Percentiles rank a stretch among this genome's conserved stretches.
phyloP scores from a whole-genome alignment of 2,113 vertebrate species.

The Pygoscelis antarcticus region DNA sequence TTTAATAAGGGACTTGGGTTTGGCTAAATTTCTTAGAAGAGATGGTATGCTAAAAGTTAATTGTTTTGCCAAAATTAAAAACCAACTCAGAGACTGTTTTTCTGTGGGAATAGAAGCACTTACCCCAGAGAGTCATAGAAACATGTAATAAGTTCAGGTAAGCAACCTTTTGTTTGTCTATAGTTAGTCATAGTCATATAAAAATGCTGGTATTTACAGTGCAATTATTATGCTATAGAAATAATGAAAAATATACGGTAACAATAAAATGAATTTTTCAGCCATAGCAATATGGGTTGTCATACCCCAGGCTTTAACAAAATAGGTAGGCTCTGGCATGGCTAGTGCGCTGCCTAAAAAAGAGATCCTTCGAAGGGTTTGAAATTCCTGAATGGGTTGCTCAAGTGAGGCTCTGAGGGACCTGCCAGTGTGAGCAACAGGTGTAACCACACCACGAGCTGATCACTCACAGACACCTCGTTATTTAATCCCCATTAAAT shows the following conservation, averaged over 20 bases:
- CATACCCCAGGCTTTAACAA: background rate
- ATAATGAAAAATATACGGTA: background rate
- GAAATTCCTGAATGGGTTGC: background rate
- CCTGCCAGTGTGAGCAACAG: background rate
- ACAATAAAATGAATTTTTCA: background rate
- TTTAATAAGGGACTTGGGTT: conserved; percentile 41
- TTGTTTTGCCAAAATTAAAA: conserved; percentile 35
- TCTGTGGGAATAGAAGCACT: background rate
- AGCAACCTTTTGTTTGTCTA: background rate
- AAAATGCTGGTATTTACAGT: background rate
- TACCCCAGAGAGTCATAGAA: background rate
- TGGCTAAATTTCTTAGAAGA: conserved; percentile 43
- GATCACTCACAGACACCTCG: too few species aligned
- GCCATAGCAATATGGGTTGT: background rate
- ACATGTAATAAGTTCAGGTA: background rate
- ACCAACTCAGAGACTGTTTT: background rate
- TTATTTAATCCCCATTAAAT: too few species aligned
- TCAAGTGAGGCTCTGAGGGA: background rate
- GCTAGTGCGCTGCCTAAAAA: background rate
- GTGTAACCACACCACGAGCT: background rate
- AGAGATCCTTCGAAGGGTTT: background rate
- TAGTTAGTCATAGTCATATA: background rate
- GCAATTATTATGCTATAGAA: background rate
- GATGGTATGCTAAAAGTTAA: conserved; percentile 11
- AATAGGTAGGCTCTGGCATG: background rate